Percentiles rank a stretch among this genome's conserved stretches.
Conservation (phyloP, 2,797 vertebrate species). For the Lacerta bilineata region DNA sequence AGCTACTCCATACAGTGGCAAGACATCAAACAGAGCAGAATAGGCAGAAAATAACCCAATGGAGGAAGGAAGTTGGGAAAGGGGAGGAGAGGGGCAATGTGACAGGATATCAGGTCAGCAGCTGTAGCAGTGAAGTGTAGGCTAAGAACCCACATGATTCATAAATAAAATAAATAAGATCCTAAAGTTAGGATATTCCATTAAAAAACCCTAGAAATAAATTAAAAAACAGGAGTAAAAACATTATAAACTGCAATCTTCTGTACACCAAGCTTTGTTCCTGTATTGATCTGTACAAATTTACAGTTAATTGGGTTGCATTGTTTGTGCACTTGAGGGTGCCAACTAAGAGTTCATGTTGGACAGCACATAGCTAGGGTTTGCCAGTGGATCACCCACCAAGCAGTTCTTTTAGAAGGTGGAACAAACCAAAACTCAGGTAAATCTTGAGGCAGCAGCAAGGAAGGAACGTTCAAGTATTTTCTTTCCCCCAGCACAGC, state of each 20-base stretch:
- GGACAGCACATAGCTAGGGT: constrained; percentile 63
- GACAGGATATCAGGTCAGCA: constrained; percentile 65
- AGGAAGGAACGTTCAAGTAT: constrained; percentile 78
- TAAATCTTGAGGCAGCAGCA: constrained; percentile 77
- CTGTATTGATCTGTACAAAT: constrained; percentile 78
- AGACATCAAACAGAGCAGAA: constrained; percentile 54
- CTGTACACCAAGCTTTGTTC: constrained; percentile 77
- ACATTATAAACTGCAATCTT: constrained; percentile 74
- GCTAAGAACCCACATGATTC: constrained; percentile 75
- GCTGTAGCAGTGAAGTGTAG: constrained; percentile 72
- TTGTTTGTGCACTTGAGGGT: constrained; percentile 89
- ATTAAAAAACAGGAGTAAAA: constrained; percentile 73
- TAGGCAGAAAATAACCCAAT: constrained; percentile 49
- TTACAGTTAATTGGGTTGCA: constrained; percentile 87
- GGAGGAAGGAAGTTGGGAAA: constrained; percentile 39
- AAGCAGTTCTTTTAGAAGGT: constrained; percentile 58
- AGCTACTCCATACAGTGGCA: constrained; percentile 54
- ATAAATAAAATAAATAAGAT: constrained; percentile 86
- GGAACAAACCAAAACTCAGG: constrained; percentile 65
- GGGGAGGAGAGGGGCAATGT: not conserved
- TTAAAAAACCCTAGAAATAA: constrained; percentile 76
- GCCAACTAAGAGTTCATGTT: constrained; percentile 70
- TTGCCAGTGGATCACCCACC: constrained; percentile 65
- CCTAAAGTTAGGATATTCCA: constrained; percentile 72
- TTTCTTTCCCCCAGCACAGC: constrained; percentile 79